These are phyloP conservation scores for Eulemur rufifrons DNA, from an alignment of 2,113 vertebrate genomes.

Conservation along the genomic window DNA sequence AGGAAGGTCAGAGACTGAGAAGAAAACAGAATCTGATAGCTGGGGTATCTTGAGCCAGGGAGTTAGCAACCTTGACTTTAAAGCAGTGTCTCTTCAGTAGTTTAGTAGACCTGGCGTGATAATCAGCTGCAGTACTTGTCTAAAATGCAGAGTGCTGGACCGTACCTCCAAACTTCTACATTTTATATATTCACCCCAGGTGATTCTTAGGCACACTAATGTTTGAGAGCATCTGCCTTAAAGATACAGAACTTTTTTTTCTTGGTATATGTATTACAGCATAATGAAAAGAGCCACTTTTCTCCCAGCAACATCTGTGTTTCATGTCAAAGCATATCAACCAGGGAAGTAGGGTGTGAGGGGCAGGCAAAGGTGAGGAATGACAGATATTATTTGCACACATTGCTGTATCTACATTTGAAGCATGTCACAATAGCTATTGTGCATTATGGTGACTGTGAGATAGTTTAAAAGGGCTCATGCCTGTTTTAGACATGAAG, in stretches of 20 bases:
- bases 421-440: neutral
- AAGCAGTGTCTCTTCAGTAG: conserved; percentile 23
- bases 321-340: conserved; percentile 6
- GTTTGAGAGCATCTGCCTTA: neutral
- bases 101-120: neutral
- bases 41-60: neutral
- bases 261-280: neutral
- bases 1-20: neutral
- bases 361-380: neutral
- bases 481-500: conserved; percentile 19
- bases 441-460: neutral
- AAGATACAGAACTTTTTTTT: neutral
- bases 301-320: neutral
- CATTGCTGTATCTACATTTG: neutral
- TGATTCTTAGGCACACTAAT: neutral
- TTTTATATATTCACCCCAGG: conserved; percentile 25
- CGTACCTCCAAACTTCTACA: neutral
- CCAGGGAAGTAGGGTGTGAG: neutral
- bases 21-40: neutral
- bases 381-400: neutral
- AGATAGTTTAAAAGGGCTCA: conserved; percentile 32
- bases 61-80: neutral
- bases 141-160: neutral
- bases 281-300: conserved; percentile 26
- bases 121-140: conserved; percentile 25